Conservation (phyloP, 1,140 invertebrate genomes). For the Rhyzopertha dominica region DNA sequence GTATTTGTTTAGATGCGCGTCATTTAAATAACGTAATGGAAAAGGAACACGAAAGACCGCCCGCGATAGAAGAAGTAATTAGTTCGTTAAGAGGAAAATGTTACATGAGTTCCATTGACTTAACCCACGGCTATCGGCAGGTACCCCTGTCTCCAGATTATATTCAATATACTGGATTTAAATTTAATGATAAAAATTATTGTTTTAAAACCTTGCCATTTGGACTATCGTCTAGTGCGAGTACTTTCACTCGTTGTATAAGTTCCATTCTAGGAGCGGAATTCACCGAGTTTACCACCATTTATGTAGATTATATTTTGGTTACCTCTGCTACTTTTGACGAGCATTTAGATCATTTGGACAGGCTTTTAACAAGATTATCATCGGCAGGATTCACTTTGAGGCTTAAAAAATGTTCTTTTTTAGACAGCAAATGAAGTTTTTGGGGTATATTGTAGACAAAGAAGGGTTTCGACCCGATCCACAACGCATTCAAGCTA, state of each 20-base stretch:
- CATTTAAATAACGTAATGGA: background rate
- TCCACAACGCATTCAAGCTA: slow-evolving; percentile 4
- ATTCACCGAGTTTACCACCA: background rate
- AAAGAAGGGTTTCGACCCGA: background rate
- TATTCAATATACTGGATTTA: slow-evolving; percentile 6
- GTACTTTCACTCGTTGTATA: slow-evolving; percentile 5
- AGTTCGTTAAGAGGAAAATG: background rate
- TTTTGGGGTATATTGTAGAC: slow-evolving; percentile 7
- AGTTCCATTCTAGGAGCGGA: background rate
- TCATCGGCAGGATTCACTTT: slow-evolving; percentile 1
- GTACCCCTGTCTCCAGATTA: background rate
- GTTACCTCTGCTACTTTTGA: background rate
- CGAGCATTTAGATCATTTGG: background rate
- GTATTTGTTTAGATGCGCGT: slow-evolving; percentile 5
- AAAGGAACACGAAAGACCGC: slow-evolving; percentile 1
- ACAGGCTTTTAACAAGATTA: background rate
- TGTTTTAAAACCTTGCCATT: slow-evolving; percentile 6
- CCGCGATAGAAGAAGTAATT: slow-evolving; percentile 5
- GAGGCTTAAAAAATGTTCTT: slow-evolving; percentile 1
- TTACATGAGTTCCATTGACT: slow-evolving; percentile 4
- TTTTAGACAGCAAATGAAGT: background rate
- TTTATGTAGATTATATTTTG: slow-evolving; percentile 2
- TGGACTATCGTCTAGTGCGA: background rate
- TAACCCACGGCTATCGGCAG: slow-evolving; percentile 1
- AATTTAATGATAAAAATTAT: slow-evolving; percentile 7